Evolutionary conservation across 1,140 invertebrate genomes (phyloP), one percentile per base, ranked within the genome.

Genomic region (Papilio polytes): DNA sequence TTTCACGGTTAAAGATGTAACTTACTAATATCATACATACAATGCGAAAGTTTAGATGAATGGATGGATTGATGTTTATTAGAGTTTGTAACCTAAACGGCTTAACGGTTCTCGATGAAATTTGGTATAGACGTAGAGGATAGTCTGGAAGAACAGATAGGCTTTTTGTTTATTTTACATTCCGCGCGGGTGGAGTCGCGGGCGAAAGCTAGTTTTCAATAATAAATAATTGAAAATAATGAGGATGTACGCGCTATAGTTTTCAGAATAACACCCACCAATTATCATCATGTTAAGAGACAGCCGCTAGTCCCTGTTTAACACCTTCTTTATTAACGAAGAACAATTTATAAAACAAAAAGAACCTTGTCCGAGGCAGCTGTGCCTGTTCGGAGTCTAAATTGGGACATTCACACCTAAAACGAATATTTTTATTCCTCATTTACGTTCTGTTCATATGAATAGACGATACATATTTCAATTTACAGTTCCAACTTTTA

Each of bases 371-470:
- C 66, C 74, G 12, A n/a, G 82, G 81, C 87, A 87, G 80, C 84
- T 87, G 86, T 82, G 78, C 78, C 44, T 48, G 78, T 80, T 86
- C 84, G 41, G 80, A 81, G 80, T 82, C 81, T 80, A 84, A 86
- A 89, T 89, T 88, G 82, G 83, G 80, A 85, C 85, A 86, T 89
- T 89, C 83, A 88, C 88, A 89, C 88, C 86, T 86, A 77, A 59
- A 76, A 76, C 74, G 74, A 48, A 76, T 48, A 76, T 76, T 76
- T 76, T 76, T 76, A 76, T 76, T 36, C 26, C 26, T 70, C 63
- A 70, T 70, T 70, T 31, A 31, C 63, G 26, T 63, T 26, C 22
- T 3, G 20, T 26, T 26, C 20, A 26, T 26, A 26, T 26, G 59
- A 63, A 63, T 26, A 26, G 22, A 63, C 59, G 22, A 70, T 31